These are phyloP conservation scores for Chinchilla lanigera DNA, from an alignment of 2,113 vertebrate genomes.

Conservation along the genomic window DNA sequence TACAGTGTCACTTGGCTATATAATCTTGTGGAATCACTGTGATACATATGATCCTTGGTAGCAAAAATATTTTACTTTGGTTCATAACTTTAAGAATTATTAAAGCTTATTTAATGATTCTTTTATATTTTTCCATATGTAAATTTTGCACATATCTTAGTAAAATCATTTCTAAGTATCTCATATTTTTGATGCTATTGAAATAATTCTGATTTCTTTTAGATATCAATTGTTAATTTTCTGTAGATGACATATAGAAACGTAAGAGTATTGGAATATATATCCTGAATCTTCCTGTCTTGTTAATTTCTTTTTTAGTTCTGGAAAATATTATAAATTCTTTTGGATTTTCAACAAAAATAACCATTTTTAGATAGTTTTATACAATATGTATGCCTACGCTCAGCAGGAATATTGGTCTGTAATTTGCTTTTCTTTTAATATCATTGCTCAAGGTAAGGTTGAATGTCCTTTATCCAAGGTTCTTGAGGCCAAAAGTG, in stretches of 20 bases:
- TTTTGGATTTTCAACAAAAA: background rate
- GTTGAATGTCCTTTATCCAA: too few relatives aligned
- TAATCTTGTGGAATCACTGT: background rate
- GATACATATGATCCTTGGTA: background rate
- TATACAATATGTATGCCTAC: background rate
- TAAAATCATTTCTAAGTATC: background rate
- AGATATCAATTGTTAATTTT: background rate
- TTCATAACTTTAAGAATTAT: background rate
- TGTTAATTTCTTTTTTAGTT: background rate
- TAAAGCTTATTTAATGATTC: background rate
- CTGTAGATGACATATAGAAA: background rate
- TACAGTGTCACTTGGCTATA: background rate
- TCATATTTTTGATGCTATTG: background rate
- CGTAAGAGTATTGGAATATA: background rate
- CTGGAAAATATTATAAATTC: background rate
- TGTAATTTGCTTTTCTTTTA: background rate
- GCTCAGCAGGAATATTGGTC: background rate
- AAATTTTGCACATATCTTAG: background rate
- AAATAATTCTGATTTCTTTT: background rate
- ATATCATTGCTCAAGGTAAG: too few relatives aligned
- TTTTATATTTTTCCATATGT: background rate
- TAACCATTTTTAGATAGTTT: background rate
- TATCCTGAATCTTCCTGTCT: background rate
- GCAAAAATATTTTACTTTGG: background rate
- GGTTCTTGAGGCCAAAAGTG: background rate